Evolutionary conservation across 2,888 invertebrate genomes (phyloP), one percentile per base, ranked within the genome.

Genomic region (Limnephilus marmoratus): DNA sequence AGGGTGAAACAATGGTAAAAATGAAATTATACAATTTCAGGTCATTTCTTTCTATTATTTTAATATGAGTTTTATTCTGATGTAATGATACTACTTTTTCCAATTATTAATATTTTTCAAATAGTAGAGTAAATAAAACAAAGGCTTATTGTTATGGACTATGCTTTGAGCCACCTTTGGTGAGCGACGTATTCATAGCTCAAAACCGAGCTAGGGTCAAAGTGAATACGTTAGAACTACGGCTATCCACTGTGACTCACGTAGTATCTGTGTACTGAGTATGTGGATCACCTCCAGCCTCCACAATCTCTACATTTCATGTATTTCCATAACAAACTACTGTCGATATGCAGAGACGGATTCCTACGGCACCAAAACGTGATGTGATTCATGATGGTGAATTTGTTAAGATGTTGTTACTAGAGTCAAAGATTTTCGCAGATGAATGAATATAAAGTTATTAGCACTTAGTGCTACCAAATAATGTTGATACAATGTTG

Each of bases 171-270:
- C 82, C 86, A 29, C 41, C 86, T 13, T 45, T 86, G 49, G 45
- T 88, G 11, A 68, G 88, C n/a, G 49, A 41, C 24, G 68, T 37
- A 91, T 92, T 90, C 83, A 91, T 89, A 85, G 90, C 92, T 92
- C 90, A 92, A 92, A 93, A 92, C 92, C 91, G 86, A 45, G 90
- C 85, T 85, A 88, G 93, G 93, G 93, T 93, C 93, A 93, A 93
- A 93, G 93, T 92, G 93, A 93, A 93, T 93, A 93, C 90, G 93
- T 93, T 93, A 93, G 90, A 81, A 85, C 41, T 49, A 24, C 82
- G 53, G 80, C 80, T 24, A 68, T 68, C 68, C 68, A 68, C 90
- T 41, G 89, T 90, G 91, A 81, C 85, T 90, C 91, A 90, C 91
- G 90, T 85, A 45, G 68, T 68, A 68, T 81, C 68, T 87, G 80